These are phyloP conservation scores for Tinea semifulvella DNA, from an alignment of 2,888 invertebrate genomes.

Conservation along the genomic window DNA sequence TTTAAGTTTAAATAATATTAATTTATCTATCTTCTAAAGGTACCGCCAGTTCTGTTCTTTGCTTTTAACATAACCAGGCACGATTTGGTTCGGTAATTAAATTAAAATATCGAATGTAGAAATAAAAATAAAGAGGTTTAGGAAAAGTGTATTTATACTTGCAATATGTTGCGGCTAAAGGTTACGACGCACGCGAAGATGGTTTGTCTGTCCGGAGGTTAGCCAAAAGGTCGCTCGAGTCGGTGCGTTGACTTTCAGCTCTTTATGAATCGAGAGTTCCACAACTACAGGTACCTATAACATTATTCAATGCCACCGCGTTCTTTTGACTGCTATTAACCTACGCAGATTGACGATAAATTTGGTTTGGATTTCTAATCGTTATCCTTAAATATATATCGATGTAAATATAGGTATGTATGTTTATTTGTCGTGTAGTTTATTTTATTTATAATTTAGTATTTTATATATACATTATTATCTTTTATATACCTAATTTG, in stretches of 20 bases:
- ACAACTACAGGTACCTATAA: neutral
- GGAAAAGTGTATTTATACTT: no score
- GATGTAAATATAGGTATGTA: neutral
- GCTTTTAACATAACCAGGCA: no score
- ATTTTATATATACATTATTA: no score
- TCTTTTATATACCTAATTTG: no score
- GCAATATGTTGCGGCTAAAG: neutral
- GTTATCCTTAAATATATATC: neutral
- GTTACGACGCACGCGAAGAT: neutral
- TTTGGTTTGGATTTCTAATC: neutral
- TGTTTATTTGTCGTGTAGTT: neutral
- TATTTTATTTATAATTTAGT: no score
- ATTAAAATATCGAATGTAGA: no score
- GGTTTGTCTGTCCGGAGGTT: conserved; percentile 4
- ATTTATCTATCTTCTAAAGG: no score
- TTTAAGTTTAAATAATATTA: no score
- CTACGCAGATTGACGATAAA: neutral
- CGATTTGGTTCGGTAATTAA: no score
- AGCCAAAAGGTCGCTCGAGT: neutral
- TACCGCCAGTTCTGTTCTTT: no score
- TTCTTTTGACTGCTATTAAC: no score
- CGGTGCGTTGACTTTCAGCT: conserved; percentile 6
- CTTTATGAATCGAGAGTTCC: conserved; percentile 11
- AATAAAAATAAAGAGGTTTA: no score
- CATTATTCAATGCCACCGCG: conserved; percentile 3